Conservation (phyloP, 1,140 invertebrate genomes). For the Eumeta japonica region DNA sequence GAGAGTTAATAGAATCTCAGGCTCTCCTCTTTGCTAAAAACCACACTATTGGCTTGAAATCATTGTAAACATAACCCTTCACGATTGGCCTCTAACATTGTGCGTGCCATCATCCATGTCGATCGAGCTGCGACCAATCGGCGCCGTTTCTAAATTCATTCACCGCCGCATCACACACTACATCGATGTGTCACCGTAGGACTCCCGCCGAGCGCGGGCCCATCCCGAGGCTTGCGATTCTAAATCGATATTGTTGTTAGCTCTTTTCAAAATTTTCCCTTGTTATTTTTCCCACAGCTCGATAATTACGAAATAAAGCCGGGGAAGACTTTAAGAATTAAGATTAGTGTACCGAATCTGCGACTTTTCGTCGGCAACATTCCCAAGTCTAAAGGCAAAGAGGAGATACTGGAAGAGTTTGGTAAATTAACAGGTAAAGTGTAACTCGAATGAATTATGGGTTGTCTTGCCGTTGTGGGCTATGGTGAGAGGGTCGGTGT, state of each 20-base stretch:
- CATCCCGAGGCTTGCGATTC: constrained; percentile 23
- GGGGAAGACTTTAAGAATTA: constrained; percentile 98
- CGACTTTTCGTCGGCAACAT: constrained; percentile 99
- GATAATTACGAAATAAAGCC: constrained; percentile 99
- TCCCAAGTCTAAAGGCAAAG: constrained; percentile 99
- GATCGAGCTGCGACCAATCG: constrained; percentile 16
- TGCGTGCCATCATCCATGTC: constrained; percentile 11
- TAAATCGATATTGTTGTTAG: constrained; percentile 24
- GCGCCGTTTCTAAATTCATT: too few species aligned
- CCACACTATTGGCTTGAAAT: constrained; percentile 52
- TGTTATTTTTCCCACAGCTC: constrained; percentile 80
- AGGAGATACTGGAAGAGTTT: constrained; percentile 99
- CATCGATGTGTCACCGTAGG: constrained; percentile 14
- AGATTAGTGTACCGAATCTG: constrained; percentile 99
- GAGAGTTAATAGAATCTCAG: constrained; percentile 66
- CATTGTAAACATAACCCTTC: constrained; percentile 52
- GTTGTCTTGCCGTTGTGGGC: constrained; percentile 42
- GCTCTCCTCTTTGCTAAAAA: constrained; percentile 83
- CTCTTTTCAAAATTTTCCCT: constrained; percentile 56
- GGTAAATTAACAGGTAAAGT: constrained; percentile 99
- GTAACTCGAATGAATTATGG: constrained; percentile 63
- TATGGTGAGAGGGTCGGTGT: constrained; percentile 44
- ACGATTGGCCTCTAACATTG: constrained; percentile 54
- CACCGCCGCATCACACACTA: constrained; percentile 9
- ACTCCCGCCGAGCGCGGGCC: constrained; percentile 8